Base-by-base conservation (phyloP, 2,113 vertebrate species). In the Etheostoma cragini region DNA sequence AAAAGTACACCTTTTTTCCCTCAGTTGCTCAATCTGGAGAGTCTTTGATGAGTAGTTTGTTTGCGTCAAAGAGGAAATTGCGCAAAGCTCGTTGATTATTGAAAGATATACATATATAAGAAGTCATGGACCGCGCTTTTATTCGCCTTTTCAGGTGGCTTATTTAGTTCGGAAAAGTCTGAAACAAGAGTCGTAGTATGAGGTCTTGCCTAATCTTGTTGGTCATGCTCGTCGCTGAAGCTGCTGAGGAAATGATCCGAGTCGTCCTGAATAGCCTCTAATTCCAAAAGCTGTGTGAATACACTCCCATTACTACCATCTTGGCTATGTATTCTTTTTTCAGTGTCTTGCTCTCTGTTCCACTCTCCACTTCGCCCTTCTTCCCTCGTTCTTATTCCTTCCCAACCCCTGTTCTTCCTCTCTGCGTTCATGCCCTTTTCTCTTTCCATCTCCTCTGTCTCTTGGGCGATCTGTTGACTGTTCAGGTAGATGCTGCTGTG, bases 401-500 rank as follows among this genome's bases (percentile, higher is more conserved):
- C 72, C 75, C 82, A 75, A 0, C 45, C 35, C 6, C 1, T 12
- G 2, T 21, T 42, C 47, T 84, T 87, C 69, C 57, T 75, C 14
- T 86, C 80, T 38, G 22, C 46, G 15, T 72, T 78, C 5, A 63
- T 53, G 2, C 45, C 74, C 45, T 77, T 60, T 24, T 89, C 89
- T 57, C 90, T 87, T 3, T 88, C 90, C 74, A 86, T 84, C 66
- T 91, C 94, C 52, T 91, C 91, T 0, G 90, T 63, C 86, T 94
- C 93, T 35, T 88, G 84, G 17, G 88, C 93, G 46, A 95, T 90
- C 90, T 95, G 94, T 38, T 94, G 94, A 57, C 94, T 95, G 89
- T 96, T 96, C 82, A 95, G 93, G 86, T 96, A 96, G 90, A 96
- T 94, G 84, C 92, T 95, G 64, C 90, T 91, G 63, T 94, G 91